Evolutionary conservation across 2,113 vertebrate genomes (phyloP), one percentile per base, ranked within the genome.

Genomic region (Hystrix brachyura): DNA sequence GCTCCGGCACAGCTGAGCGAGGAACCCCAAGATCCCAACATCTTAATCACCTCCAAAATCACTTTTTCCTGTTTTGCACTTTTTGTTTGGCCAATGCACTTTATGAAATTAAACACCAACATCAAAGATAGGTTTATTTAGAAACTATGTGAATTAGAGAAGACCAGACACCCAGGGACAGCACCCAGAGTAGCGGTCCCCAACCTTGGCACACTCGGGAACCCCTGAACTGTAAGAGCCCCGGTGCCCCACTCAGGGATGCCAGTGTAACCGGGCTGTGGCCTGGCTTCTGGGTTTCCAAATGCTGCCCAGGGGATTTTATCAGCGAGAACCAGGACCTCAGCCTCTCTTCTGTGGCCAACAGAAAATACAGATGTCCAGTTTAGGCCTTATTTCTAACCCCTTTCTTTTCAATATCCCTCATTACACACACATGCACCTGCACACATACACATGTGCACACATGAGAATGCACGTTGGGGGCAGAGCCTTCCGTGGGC

Each of bases 241-340:
- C 38, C 1, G 3, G 3, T 10, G 46, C 21, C 43, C n/a, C 29
- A 7, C 46, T 19, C 29, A 15, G 71, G 57, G 29, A 18, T 6
- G 25, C 55, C 3, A 0, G 1, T 9, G 0, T 5, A 6, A 17
- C 13, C 34, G 64, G 57, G n/a, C 38, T 46, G 48, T 23, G 2
- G n/a, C 17, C 0, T 0, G 64, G 14, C 51, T 32, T 55, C 14
- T 8, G 74, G 18, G 7, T 53, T 64, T 65, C 67, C 64, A 34
- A 27, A 59, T 19, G 19, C 69, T n/a, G 25, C 67, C 32, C 11
- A 7, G 12, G 5, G 5, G 43, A 14, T 18, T 13, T 17, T 65
- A 51, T 4, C 8, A 14, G 6, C 17, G 51, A 81, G 57, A 87
- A 55, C 27, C 32, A 71, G 18, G 4, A 9, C 29, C 64, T 64